Evolutionary conservation across 2,113 vertebrate genomes (phyloP).

Genomic region (Jacana jacana): DNA sequence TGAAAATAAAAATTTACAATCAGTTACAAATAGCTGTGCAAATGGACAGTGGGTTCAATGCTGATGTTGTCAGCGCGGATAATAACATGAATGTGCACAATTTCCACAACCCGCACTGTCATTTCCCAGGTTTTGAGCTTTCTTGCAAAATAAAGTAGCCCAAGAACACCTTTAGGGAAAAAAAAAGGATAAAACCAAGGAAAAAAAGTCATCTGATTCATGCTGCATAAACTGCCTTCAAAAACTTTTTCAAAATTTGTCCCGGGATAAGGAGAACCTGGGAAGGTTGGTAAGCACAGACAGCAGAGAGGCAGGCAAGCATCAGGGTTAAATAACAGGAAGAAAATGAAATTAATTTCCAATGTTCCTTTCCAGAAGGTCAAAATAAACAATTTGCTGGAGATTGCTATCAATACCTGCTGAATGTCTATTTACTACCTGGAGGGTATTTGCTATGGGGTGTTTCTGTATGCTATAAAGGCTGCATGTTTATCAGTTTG

Average conservation of each 20-base stretch:
- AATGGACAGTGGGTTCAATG: neutral
- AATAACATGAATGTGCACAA: accelerated
- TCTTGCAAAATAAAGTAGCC: neutral
- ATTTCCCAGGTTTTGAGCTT: neutral
- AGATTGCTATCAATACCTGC: neutral
- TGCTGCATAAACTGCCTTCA: neutral
- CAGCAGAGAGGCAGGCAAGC: neutral
- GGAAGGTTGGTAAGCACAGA: neutral
- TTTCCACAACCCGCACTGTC: neutral
- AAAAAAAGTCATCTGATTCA: neutral
- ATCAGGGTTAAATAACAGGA: neutral
- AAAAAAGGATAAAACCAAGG: neutral
- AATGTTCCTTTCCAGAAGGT: neutral
- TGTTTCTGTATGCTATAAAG: neutral
- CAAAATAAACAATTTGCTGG: neutral
- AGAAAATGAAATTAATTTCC: neutral
- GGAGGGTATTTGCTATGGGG: neutral
- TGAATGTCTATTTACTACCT: neutral
- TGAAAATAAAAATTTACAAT: neutral
- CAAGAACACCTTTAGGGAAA: neutral
- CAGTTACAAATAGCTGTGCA: neutral
- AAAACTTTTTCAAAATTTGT: neutral
- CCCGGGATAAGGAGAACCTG: neutral
- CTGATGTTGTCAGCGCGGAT: accelerated
- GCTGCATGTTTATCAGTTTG: neutral